Base-by-base conservation (phyloP, 2,797 vertebrate genomes). In the Bryconaethiops microstoma region DNA sequence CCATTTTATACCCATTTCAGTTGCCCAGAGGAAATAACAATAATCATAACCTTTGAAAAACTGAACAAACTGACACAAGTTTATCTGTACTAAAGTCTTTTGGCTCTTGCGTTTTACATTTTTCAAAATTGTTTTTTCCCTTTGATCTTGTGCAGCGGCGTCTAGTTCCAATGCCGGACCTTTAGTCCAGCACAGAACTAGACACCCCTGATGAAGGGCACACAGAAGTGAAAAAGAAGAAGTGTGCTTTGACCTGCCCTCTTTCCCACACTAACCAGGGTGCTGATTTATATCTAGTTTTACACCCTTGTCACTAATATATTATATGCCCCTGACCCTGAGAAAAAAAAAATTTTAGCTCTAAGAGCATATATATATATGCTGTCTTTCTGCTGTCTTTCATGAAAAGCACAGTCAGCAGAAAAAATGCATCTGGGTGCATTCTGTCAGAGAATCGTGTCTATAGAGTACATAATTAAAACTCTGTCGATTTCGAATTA, bases 261-360 rank as follows among this genome's bases (percentile, higher is more conserved):
- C 23, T 73, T 77, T 45, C 73, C 67, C 59, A 57, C 42, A 57
- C 71, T 72, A 74, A 74, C 50, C 2, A 59, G 54, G 50, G 48
- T 48, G 35, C 67, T 71, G 45, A 79, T 76, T 75, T 68, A 83
- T 54, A 57, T 68, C 62, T 71, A 12, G 35, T 54, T 74, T 19
- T 59, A 57, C 62, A 70, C 23, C 57, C 65, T 10, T 48, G 60
- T 16, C 55, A 60, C 21, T 55, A 12, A 76, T 63, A 71, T 42
- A 29, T n/a, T 54, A n/a, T 42, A 5, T 9, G 5, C 54, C 1
- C 5, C 16, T 54, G 45, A 21, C 57, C 57, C 52, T 0, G 52
- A 54, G 19, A 76, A 16, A 7, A 35, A 8, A 17, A 45, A 23
- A 29, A 29, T 3, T 29, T 1, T 29, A 29, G 29, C 1, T 1